Percentiles rank a stretch among this genome's conserved stretches.
Conservation (phyloP, 2,797 vertebrate genomes). For the Oryzias dopingdopingensis region DNA sequence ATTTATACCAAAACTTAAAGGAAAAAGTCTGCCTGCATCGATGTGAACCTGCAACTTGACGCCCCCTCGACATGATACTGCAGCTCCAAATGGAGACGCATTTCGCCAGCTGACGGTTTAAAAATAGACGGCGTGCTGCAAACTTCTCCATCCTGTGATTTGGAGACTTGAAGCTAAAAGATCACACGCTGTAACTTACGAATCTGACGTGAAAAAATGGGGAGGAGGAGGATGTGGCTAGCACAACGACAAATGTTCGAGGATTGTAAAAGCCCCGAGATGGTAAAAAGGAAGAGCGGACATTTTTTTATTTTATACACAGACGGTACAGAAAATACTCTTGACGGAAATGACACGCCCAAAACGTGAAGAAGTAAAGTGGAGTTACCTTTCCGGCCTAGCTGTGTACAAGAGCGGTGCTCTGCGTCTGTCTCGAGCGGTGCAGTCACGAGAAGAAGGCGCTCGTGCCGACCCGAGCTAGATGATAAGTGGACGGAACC, state of each 20-base stretch:
- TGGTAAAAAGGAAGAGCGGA: neutral
- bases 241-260: conserved; percentile 24
- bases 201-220: neutral
- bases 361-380: neutral
- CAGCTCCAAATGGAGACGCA: conserved; percentile 65
- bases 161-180: neutral
- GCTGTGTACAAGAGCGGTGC: conserved; percentile 69
- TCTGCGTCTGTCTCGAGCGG: conserved; percentile 44
- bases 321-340: accelerated
- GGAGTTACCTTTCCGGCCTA: conserved; percentile 68
- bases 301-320: neutral
- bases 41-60: conserved; percentile 66
- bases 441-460: conserved; percentile 66
- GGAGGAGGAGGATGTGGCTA: neutral
- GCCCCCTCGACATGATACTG: conserved; percentile 34
- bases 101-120: conserved; percentile 71
- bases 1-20: neutral
- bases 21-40: conserved; percentile 5
- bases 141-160: conserved; percentile 23
- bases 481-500: conserved; percentile 57
- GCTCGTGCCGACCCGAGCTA: conserved; percentile 39
- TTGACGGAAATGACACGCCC: neutral
- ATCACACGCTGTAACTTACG: neutral
- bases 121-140: conserved; percentile 65
- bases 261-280: conserved; percentile 3